phyloP scores from a whole-genome alignment of 2,888 invertebrate genomes.

The Creontiades dilutus region DNA sequence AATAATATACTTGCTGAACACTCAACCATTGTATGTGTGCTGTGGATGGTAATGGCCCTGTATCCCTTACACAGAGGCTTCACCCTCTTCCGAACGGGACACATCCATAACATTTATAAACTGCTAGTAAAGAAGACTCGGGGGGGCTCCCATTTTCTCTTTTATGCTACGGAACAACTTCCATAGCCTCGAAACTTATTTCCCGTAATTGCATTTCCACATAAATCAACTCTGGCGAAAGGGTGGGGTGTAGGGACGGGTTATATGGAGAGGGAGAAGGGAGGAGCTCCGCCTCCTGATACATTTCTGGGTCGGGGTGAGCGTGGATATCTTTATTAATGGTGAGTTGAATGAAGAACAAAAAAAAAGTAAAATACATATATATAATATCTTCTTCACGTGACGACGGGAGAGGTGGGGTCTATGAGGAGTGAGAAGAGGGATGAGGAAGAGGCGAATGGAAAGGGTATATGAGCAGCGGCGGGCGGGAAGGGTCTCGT shows the following conservation, averaged over 20 bases:
- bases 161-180: constrained; percentile 60
- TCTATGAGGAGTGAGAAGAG: too few relatives aligned
- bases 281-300: constrained; percentile 19
- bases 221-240: constrained; percentile 43
- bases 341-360: background rate
- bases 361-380: background rate
- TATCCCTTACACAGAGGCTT: constrained; percentile 3
- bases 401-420: too few relatives aligned
- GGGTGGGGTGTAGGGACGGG: background rate
- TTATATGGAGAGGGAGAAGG: background rate
- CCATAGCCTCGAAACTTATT: constrained; percentile 58
- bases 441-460: background rate
- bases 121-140: constrained; percentile 53
- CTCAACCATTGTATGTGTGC: constrained; percentile 16
- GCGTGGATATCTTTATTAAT: constrained; percentile 55
- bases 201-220: constrained; percentile 61
- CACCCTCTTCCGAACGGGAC: background rate
- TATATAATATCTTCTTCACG: too few relatives aligned
- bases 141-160: background rate
- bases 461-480: background rate
- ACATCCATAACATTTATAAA: constrained; percentile 59
- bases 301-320: constrained; percentile 50
- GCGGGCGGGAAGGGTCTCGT: background rate
- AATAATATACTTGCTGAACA: constrained; percentile 28
- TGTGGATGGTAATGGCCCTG: constrained; percentile 33